phyloP scores from a whole-genome alignment of 2,888 invertebrate species.

The Diadegma fenestrale region DNA sequence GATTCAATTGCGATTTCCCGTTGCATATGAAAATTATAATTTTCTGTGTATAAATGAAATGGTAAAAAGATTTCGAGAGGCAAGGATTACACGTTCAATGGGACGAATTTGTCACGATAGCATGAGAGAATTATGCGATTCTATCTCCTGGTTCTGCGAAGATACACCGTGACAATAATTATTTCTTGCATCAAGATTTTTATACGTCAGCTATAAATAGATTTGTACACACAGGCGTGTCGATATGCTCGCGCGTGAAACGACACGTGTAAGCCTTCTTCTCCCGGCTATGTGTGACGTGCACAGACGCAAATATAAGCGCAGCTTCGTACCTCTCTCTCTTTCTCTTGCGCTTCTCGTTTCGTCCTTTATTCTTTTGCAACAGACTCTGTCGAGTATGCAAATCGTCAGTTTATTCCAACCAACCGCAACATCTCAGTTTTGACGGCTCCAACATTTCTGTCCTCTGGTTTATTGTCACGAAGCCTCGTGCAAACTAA shows the following conservation, averaged over 20 bases:
- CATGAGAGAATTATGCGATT: constrained; percentile 60
- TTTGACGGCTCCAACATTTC: constrained; percentile 24
- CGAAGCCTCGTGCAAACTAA: neutral
- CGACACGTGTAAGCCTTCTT: constrained; percentile 24
- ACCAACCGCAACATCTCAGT: constrained; percentile 48
- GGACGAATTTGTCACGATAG: constrained; percentile 46
- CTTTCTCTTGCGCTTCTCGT: neutral
- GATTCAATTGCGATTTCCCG: too few species aligned
- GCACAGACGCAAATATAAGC: constrained; percentile 48
- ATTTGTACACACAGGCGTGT: constrained; percentile 36
- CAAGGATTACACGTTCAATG: constrained; percentile 14
- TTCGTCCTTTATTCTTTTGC: constrained; percentile 15
- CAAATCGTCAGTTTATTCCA: constrained; percentile 67
- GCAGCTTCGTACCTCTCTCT: constrained; percentile 32
- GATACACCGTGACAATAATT: constrained; percentile 68
- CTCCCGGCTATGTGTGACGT: constrained; percentile 39
- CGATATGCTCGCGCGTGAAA: constrained; percentile 51
- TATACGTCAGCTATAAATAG: constrained; percentile 48
- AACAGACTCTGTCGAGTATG: constrained; percentile 66
- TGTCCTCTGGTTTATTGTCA: constrained; percentile 36
- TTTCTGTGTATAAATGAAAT: neutral
- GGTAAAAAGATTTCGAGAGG: constrained; percentile 17
- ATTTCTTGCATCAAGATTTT: constrained; percentile 66
- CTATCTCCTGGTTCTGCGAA: constrained; percentile 66
- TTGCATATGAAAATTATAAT: neutral